Percentiles rank a stretch among this genome's conserved stretches.
These are phyloP conservation scores for Trematomus bernacchii DNA, from an alignment of 2,797 vertebrate species.

Conservation along the genomic window DNA sequence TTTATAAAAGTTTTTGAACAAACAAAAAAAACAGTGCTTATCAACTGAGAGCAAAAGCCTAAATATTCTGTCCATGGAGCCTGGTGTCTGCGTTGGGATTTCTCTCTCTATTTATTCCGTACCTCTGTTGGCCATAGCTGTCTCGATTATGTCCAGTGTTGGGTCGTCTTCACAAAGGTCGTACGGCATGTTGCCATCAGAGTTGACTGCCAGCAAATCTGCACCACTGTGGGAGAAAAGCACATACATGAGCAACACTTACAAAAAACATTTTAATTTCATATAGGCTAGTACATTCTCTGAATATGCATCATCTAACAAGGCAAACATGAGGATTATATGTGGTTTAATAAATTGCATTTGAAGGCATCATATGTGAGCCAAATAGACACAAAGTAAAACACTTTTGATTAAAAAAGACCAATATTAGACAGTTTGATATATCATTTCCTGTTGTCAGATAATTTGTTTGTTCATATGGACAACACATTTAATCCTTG, in stretches of 20 bases:
- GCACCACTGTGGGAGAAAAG: constrained; percentile 86
- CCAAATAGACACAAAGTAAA: neutral
- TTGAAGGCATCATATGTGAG: constrained; percentile 9
- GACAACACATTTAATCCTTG: neutral
- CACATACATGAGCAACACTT: constrained; percentile 20
- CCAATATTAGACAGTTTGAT: neutral
- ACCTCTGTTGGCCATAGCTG: constrained; percentile 98
- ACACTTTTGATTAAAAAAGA: neutral
- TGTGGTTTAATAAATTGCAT: neutral
- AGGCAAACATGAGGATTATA: neutral
- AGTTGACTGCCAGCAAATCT: constrained; percentile 95
- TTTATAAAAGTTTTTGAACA: neutral
- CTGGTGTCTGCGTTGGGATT: neutral
- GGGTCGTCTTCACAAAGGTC: constrained; percentile 98
- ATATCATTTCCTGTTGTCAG: neutral
- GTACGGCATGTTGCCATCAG: constrained; percentile 98
- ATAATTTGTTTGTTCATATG: constrained; percentile 1
- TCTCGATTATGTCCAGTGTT: constrained; percentile 97
- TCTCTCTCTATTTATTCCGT: constrained; percentile 16
- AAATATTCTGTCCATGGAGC: neutral
- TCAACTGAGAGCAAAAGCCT: neutral
- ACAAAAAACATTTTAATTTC: neutral
- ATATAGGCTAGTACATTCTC: constrained; percentile 7
- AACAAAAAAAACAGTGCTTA: neutral
- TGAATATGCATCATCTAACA: neutral